These are phyloP conservation scores for Tridacna crocea DNA, from an alignment of 2,888 invertebrate genomes.

Conservation along the genomic window DNA sequence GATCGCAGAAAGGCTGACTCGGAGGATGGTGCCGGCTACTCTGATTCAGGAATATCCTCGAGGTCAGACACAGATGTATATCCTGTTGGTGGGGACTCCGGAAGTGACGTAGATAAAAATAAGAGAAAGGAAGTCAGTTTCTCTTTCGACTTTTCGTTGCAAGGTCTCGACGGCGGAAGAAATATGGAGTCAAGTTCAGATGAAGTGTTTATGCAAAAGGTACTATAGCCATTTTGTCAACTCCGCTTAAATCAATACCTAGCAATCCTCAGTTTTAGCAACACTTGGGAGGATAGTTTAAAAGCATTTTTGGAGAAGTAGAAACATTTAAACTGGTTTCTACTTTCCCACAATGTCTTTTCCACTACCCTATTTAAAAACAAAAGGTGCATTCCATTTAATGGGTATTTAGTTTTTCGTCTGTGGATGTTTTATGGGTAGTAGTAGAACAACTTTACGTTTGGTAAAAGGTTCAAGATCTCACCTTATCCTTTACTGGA, in stretches of 20 bases:
- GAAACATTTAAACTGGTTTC: no score
- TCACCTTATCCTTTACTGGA: no score
- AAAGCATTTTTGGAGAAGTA: no score
- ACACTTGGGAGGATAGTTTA: no score
- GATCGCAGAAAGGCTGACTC: constrained; percentile 56
- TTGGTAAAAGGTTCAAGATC: no score
- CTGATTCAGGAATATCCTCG: constrained; percentile 58
- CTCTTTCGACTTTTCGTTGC: constrained; percentile 54
- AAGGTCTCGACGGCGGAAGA: constrained; percentile 53
- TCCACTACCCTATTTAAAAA: no score
- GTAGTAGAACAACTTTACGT: no score
- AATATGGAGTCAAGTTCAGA: constrained; percentile 55
- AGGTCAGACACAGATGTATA: constrained; percentile 48
- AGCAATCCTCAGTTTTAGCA: no score
- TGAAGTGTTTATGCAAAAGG: constrained; percentile 33
- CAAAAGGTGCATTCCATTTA: no score
- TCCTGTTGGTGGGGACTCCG: constrained; percentile 33
- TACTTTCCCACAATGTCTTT: no score
- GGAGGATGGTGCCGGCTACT: constrained; percentile 61
- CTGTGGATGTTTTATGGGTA: no score
- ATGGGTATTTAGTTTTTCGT: no score
- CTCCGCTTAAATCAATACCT: background rate
- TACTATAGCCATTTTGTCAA: background rate
- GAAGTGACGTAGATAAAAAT: constrained; percentile 41
- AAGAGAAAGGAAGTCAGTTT: constrained; percentile 69